Conservation (phyloP, 1,140 invertebrate species). For the Pentalonia nigronervosa region DNA sequence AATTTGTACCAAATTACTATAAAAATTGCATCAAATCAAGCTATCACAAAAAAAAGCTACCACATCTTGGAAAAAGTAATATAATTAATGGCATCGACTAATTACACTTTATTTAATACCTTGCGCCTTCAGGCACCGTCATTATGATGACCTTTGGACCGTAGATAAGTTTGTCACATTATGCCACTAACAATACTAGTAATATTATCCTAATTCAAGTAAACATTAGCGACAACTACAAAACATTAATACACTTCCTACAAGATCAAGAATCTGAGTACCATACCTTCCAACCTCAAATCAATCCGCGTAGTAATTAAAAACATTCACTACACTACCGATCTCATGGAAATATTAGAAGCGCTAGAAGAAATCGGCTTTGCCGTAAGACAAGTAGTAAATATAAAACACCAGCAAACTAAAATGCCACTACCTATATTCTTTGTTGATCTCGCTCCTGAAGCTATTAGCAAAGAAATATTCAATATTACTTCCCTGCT, state of each 20-base stretch:
- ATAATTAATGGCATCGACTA: too few relatives aligned
- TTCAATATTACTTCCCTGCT: constrained; percentile 61
- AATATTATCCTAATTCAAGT: not conserved
- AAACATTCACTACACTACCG: constrained; percentile 62
- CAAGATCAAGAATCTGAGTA: not conserved
- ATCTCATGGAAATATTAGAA: not conserved
- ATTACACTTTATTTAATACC: too few relatives aligned
- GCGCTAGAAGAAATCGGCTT: too few relatives aligned
- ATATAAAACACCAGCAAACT: constrained; percentile 57
- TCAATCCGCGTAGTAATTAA: constrained; percentile 62
- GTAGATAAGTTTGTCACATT: not conserved
- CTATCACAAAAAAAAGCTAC: too few relatives aligned
- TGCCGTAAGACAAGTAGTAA: not conserved
- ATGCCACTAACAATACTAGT: not conserved
- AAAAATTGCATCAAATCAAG: too few relatives aligned
- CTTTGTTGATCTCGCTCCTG: constrained; percentile 63
- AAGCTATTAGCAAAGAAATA: constrained; percentile 63
- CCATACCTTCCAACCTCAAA: constrained; percentile 63
- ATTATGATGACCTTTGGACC: not conserved
- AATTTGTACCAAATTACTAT: not conserved
- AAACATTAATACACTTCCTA: constrained; percentile 17
- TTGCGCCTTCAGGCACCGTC: not conserved
- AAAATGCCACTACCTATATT: constrained; percentile 63
- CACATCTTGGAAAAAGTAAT: too few relatives aligned
- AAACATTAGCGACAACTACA: not conserved